Conservation (phyloP, 1,140 invertebrate species). For the Drosophila kikkawai region DNA sequence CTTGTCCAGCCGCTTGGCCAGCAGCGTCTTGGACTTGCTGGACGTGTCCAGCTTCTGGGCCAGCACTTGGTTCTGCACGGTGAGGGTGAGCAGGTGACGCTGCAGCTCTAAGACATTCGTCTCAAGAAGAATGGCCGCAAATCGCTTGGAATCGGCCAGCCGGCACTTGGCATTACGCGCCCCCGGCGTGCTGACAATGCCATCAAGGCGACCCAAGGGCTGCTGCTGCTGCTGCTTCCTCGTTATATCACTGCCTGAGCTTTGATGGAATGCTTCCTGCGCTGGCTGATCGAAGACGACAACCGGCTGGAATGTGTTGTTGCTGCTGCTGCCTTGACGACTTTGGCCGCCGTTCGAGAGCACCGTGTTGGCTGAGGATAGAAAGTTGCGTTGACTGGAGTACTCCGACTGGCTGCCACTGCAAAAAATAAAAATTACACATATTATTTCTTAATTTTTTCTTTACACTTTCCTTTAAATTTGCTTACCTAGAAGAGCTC, state of each 20-base stretch:
- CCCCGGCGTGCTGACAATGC: constrained; percentile 86
- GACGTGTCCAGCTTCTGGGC: constrained; percentile 89
- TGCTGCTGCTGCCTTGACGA: constrained; percentile 47
- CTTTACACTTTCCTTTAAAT: neutral
- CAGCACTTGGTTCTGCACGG: constrained; percentile 93
- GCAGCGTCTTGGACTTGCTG: constrained; percentile 87
- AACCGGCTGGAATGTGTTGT: constrained; percentile 83
- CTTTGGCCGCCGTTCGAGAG: constrained; percentile 74
- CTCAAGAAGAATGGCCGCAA: constrained; percentile 93
- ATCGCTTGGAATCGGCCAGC: constrained; percentile 89
- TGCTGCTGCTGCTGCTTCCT: constrained; percentile 46
- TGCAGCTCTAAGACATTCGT: constrained; percentile 92
- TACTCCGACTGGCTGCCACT: constrained; percentile 78
- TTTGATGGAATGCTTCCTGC: constrained; percentile 84
- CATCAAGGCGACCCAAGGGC: constrained; percentile 86
- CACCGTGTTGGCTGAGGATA: constrained; percentile 82
- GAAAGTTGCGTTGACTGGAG: constrained; percentile 83
- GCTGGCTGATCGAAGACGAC: constrained; percentile 68
- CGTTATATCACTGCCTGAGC: constrained; percentile 77
- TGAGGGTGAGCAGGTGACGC: constrained; percentile 92
- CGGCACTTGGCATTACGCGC: constrained; percentile 86
- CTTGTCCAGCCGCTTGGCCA: constrained; percentile 90
- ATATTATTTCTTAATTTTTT: no score
- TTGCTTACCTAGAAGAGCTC: constrained; percentile 74
- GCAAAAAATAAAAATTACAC: neutral